Evolutionary conservation across 2,888 invertebrate species (phyloP).

Genomic region (Nowickia ferox): DNA sequence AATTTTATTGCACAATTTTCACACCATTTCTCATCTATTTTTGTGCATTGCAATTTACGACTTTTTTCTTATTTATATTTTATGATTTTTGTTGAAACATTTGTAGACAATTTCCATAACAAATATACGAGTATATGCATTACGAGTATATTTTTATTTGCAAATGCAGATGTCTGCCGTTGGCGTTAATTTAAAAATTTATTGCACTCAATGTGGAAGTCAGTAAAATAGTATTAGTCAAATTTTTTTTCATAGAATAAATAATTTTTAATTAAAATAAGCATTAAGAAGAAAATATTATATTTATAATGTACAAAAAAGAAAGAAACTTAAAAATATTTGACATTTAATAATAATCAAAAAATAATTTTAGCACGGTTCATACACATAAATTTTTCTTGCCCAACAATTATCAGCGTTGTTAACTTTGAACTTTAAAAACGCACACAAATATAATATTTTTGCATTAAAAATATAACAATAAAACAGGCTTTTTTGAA

Average conservation of each 20-base stretch:
- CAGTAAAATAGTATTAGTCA: background rate
- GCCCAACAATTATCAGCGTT: no score
- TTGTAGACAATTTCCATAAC: constrained; percentile 15
- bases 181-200: constrained; percentile 12
- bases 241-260: background rate
- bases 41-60: background rate
- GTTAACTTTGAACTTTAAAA: no score
- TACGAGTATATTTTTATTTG: background rate
- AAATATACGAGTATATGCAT: constrained; percentile 26
- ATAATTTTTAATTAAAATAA: background rate
- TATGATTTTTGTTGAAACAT: constrained; percentile 27
- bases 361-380: no score
- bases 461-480: no score
- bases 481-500: no score
- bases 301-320: no score
- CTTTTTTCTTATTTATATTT: constrained; percentile 11
- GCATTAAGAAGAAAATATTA: background rate
- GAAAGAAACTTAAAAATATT: no score
- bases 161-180: constrained; percentile 5
- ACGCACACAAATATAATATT: no score
- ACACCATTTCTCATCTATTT: constrained; percentile 14
- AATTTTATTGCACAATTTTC: constrained; percentile 5
- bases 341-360: no score
- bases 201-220: background rate
- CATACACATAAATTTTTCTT: no score